Conservation (phyloP, 2,797 vertebrate genomes). For the Graptemys geographica region DNA sequence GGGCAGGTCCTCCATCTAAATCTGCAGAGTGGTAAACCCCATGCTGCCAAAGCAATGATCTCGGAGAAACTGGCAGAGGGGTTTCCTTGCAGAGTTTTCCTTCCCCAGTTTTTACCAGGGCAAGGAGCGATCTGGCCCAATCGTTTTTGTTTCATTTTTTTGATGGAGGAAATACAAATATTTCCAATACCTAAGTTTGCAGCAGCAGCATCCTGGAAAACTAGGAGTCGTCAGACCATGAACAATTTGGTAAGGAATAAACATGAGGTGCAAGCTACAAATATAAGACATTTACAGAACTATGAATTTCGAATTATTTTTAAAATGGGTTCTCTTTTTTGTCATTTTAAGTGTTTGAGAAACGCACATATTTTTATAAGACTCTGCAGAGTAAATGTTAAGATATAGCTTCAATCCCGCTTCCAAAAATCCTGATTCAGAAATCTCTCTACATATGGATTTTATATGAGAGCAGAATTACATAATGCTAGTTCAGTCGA, state of each 20-base stretch:
- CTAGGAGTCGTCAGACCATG: neutral
- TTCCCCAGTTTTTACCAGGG: neutral
- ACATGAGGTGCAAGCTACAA: too few relatives aligned
- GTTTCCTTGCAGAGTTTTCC: neutral
- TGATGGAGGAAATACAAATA: neutral
- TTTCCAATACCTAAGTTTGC: neutral
- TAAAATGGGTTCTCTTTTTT: neutral
- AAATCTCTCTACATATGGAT: neutral
- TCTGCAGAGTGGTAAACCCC: neutral
- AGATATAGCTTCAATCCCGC: neutral
- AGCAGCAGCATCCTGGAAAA: neutral
- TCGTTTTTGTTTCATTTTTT: neutral
- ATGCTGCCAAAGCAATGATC: neutral
- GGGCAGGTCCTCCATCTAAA: rapidly evolving
- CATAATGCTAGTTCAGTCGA: neutral
- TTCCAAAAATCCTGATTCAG: neutral
- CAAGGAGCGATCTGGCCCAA: neutral
- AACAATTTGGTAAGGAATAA: neutral
- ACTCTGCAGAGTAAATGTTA: neutral
- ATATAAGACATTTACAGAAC: neutral
- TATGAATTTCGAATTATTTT: neutral
- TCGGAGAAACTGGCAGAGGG: neutral
- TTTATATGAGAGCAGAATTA: neutral
- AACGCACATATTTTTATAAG: neutral
- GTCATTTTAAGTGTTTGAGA: neutral